Conservation (phyloP, 2,888 invertebrate species). For the Apamea epomidion region DNA sequence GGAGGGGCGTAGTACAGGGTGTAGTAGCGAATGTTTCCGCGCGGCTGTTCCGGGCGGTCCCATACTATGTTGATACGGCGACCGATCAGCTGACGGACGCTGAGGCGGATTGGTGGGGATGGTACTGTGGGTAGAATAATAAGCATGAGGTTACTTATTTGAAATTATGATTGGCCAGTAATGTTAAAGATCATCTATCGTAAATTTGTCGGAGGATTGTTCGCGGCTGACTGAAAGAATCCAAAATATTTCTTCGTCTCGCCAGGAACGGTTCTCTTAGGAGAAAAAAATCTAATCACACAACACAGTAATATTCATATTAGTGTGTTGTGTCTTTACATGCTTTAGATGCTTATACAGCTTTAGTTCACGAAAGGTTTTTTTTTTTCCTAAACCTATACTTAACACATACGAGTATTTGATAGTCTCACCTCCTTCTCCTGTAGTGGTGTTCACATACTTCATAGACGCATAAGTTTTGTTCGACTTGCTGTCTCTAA, state of each 20-base stretch:
- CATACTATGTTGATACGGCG: conserved; percentile 92
- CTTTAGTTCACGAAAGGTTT: not conserved
- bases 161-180: not conserved
- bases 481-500: conserved; percentile 90
- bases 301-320: too few relatives aligned
- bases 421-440: conserved; percentile 90
- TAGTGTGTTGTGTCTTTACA: too few relatives aligned
- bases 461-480: conserved; percentile 92
- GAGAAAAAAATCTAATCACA: not conserved
- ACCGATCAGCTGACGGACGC: conserved; percentile 92
- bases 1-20: conserved; percentile 92
- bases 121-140: conserved; percentile 88
- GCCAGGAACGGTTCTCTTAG: not conserved
- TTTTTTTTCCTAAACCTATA: not conserved
- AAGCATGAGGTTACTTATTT: not conserved
- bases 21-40: conserved; percentile 92
- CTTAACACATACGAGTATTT: not conserved
- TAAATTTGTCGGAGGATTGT: not conserved
- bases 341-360: too few relatives aligned
- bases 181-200: not conserved
- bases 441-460: conserved; percentile 91
- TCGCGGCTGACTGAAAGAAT: not conserved
- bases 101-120: conserved; percentile 92
- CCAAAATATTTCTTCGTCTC: not conserved
- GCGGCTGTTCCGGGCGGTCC: conserved; percentile 92